phyloP scores from a whole-genome alignment of 2,888 invertebrate genomes.

The Chymomyza fuscimana region DNA sequence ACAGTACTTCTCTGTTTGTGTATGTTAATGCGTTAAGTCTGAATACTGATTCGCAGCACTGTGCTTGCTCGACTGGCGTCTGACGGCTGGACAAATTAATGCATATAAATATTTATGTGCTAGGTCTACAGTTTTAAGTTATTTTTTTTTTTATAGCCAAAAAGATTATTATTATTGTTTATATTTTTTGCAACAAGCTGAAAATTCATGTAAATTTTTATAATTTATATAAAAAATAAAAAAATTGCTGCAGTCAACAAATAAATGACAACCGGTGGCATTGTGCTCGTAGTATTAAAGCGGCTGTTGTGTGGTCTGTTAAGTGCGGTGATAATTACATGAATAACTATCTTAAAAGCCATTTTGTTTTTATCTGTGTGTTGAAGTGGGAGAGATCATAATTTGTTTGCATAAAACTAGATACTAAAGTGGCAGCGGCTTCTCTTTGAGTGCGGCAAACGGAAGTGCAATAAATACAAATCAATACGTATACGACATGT shows the following conservation, averaged over 20 bases:
- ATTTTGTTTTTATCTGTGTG: not conserved
- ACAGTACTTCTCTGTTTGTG: too few species aligned
- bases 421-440: not conserved
- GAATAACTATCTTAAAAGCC: constrained; percentile 21
- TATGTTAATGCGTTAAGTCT: not conserved
- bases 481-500: not conserved
- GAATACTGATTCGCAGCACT: not conserved
- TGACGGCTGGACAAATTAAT: constrained; percentile 53
- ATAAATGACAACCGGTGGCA: constrained; percentile 12
- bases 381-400: not conserved
- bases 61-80: constrained; percentile 51
- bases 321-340: constrained; percentile 34
- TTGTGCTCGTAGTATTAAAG: not conserved
- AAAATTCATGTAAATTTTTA: constrained; percentile 68
- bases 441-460: not conserved
- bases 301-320: not conserved
- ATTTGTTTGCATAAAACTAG: not conserved
- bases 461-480: not conserved
- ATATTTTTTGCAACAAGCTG: constrained; percentile 64
- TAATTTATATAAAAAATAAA: constrained; percentile 51
- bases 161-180: constrained; percentile 21
- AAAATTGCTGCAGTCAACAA: constrained; percentile 52
- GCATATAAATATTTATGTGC: constrained; percentile 35
- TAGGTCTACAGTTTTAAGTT: not conserved
- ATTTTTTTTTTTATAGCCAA: not conserved